Evolutionary conservation across 2,888 invertebrate species (phyloP).

Genomic region (Camptogramma bilineatum): DNA sequence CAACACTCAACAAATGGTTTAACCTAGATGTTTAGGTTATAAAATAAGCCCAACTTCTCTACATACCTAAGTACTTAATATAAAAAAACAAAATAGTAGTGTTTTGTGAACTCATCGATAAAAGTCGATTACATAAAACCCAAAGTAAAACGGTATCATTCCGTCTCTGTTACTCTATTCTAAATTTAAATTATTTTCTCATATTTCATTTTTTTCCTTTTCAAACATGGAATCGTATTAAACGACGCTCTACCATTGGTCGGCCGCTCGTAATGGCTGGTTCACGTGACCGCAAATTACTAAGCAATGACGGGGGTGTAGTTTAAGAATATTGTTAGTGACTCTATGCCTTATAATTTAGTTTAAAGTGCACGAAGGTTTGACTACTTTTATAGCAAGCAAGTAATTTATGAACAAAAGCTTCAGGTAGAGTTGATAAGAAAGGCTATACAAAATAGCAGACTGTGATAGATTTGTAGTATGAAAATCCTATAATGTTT

Average conservation of each 20-base stretch:
- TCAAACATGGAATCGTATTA: constrained; percentile 78
- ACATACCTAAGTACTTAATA: no score
- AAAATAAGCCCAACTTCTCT: no score
- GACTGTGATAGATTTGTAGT: background rate
- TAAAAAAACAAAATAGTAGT: no score
- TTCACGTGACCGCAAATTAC: constrained; percentile 84
- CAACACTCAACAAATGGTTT: no score
- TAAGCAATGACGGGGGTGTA: constrained; percentile 67
- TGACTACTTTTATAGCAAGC: constrained; percentile 1
- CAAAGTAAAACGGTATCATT: constrained; percentile 19
- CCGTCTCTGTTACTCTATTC: constrained; percentile 48
- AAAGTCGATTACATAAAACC: constrained; percentile 8
- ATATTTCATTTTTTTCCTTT: constrained; percentile 56
- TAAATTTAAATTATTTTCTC: constrained; percentile 59
- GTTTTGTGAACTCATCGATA: background rate
- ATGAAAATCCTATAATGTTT: background rate
- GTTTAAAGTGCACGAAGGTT: constrained; percentile 31
- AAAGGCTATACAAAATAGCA: background rate
- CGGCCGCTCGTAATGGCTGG: constrained; percentile 73
- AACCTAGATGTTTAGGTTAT: no score
- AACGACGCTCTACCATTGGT: constrained; percentile 75
- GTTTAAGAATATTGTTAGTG: constrained; percentile 39
- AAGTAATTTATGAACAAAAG: constrained; percentile 1
- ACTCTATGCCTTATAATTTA: constrained; percentile 26
- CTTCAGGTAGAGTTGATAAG: background rate